Conservation (phyloP, 2,113 vertebrate species). For the Fukomys damarensis region DNA sequence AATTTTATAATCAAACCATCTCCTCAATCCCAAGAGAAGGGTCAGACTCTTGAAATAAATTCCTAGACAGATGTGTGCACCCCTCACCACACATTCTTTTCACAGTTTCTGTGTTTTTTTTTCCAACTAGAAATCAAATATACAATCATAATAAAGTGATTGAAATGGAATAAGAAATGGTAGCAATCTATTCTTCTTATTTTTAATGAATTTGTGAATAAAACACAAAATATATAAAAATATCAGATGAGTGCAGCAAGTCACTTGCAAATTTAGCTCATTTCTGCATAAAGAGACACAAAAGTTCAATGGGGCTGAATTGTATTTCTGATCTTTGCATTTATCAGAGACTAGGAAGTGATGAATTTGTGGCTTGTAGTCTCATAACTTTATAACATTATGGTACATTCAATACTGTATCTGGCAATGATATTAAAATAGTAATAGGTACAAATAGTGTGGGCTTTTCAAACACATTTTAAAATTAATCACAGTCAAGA, state of each 20-base stretch:
- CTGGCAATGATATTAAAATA: background rate
- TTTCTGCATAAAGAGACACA: background rate
- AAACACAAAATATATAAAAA: background rate
- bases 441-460: conserved; percentile 43
- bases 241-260: background rate
- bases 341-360: background rate
- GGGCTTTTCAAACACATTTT: conserved; percentile 27
- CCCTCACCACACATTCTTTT: conserved; percentile 23
- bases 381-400: conserved; percentile 1
- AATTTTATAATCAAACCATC: conserved; percentile 86
- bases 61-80: conserved; percentile 38
- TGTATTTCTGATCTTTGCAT: background rate
- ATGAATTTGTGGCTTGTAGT: background rate
- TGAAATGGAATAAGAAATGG: background rate
- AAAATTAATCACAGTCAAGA: background rate
- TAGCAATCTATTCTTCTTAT: background rate
- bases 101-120: background rate
- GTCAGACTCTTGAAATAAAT: conserved; percentile 78
- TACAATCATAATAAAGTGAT: background rate
- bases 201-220: conserved; percentile 15
- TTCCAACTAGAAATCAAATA: conserved; percentile 16
- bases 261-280: background rate
- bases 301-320: background rate
- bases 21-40: conserved; percentile 83
- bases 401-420: background rate